Evolutionary conservation across 2,113 vertebrate species (phyloP).

Genomic region (Chionomys nivalis): DNA sequence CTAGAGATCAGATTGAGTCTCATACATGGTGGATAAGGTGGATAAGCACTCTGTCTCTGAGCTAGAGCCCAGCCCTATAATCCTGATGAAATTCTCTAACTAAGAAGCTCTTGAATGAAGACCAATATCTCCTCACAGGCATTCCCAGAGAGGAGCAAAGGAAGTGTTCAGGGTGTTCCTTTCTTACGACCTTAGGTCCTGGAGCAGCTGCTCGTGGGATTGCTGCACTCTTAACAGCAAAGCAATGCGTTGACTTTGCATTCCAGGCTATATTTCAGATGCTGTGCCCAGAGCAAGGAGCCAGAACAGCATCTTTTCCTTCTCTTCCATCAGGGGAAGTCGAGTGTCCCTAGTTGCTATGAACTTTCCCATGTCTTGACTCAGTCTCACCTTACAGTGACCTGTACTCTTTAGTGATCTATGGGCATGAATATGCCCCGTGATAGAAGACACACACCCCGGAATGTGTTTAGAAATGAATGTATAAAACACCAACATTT

Average conservation of each 20-base stretch:
- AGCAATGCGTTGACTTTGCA: neutral
- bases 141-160: neutral
- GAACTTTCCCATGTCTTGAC: neutral
- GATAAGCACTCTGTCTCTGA: neutral
- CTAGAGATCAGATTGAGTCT: neutral
- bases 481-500: neutral
- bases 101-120: neutral
- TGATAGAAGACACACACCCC: neutral
- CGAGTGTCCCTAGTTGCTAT: neutral
- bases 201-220: neutral
- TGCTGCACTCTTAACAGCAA: neutral
- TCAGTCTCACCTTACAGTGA: neutral
- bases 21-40: too few species aligned
- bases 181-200: neutral
- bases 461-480: neutral
- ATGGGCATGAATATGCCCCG: neutral
- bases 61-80: too few species aligned
- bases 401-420: neutral
- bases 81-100: neutral
- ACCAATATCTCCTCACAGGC: neutral
- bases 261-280: neutral
- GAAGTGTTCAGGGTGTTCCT: neutral
- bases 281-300: neutral
- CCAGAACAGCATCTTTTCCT: neutral
- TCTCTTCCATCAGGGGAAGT: neutral